phyloP scores from a whole-genome alignment of 2,113 vertebrate genomes.

The Eclectus roratus region DNA sequence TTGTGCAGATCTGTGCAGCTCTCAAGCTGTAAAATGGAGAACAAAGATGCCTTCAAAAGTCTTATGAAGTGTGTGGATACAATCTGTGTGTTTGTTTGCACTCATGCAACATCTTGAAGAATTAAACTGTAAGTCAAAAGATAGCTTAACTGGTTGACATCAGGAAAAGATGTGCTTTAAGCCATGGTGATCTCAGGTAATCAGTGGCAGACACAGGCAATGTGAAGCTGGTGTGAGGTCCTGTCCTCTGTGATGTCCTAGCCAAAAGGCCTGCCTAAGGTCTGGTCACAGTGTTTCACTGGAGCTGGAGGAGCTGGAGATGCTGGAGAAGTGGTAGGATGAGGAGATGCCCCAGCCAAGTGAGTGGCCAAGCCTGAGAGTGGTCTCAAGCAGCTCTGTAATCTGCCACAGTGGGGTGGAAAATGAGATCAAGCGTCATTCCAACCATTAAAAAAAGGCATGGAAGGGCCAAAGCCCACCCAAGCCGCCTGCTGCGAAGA shows the following conservation, averaged over 20 bases:
- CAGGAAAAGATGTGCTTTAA: neutral
- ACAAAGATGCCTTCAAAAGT: neutral
- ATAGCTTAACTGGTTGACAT: neutral
- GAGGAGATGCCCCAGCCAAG: neutral
- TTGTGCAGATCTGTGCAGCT: neutral
- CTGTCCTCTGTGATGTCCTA: neutral
- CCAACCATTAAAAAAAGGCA: neutral
- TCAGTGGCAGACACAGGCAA: fast-evolving
- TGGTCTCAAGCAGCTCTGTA: neutral
- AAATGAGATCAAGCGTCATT: neutral
- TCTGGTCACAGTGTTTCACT: neutral
- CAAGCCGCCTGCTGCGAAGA: neutral
- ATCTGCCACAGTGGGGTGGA: fast-evolving
- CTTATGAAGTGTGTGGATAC: neutral
- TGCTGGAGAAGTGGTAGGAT: neutral
- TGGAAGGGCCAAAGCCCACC: neutral
- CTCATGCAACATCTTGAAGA: neutral
- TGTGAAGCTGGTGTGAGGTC: neutral
- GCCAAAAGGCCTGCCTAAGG: neutral
- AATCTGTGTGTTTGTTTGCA: neutral
- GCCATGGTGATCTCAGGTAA: neutral
- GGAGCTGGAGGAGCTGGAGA: fast-evolving
- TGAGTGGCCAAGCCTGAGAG: neutral
- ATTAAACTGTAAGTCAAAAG: neutral
- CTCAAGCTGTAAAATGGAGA: neutral